These are phyloP conservation scores for Corythoichthys haematopterus DNA, from an alignment of 2,113 vertebrate genomes.

Conservation along the genomic window DNA sequence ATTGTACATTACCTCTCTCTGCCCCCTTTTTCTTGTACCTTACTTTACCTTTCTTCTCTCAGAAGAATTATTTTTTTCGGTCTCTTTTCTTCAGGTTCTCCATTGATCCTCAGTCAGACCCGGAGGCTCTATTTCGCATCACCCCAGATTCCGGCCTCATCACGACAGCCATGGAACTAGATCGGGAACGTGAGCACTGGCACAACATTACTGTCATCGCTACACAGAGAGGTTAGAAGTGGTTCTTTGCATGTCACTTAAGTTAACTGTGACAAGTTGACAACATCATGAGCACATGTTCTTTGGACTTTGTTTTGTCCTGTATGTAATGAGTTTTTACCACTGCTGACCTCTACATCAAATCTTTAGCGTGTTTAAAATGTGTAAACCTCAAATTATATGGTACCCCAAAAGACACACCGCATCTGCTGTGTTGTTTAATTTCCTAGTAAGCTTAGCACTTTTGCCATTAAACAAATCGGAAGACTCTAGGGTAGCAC, in stretches of 20 bases:
- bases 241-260: constrained; percentile 11
- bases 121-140: constrained; percentile 80
- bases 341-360: constrained; percentile 30
- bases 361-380: constrained; percentile 20
- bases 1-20: constrained; percentile 12
- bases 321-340: constrained; percentile 8
- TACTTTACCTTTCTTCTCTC: constrained; percentile 7
- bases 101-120: constrained; percentile 83
- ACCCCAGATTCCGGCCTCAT: constrained; percentile 81
- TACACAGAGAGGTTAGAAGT: constrained; percentile 80
- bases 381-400: constrained; percentile 25
- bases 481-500: constrained; percentile 24
- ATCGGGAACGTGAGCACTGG: constrained; percentile 82
- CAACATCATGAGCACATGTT: background rate
- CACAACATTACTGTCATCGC: constrained; percentile 85
- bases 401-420: constrained; percentile 28
- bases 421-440: constrained; percentile 20
- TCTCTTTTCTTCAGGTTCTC: constrained; percentile 72
- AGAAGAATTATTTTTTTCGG: background rate
- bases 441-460: constrained; percentile 51
- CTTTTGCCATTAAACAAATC: constrained; percentile 35
- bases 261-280: background rate
- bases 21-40: constrained; percentile 3
- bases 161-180: constrained; percentile 77
- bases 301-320: background rate